A percentile compares a stretch with the other conserved stretches of the same genome.
Evolutionary conservation across 2,113 vertebrate species (phyloP).

Genomic region (Nesogale talazaci): DNA sequence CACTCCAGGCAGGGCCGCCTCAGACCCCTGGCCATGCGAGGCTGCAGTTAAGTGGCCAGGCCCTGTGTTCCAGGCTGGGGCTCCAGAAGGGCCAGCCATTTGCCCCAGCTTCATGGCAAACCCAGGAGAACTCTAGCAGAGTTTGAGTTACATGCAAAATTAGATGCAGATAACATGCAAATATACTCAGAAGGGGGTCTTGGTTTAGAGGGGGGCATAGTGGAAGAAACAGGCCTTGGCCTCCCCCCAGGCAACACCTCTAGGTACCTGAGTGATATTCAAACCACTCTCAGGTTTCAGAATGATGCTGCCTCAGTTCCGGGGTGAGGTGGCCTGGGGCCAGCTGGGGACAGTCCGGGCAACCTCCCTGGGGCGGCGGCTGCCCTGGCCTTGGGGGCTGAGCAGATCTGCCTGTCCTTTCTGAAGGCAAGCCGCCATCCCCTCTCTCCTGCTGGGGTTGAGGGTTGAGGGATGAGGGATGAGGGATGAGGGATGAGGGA

Average conservation of each 20-base stretch:
- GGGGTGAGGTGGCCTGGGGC: slow-evolving; percentile 70
- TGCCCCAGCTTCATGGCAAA: neutral
- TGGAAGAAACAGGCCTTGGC: slow-evolving; percentile 56
- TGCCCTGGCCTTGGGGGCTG: neutral
- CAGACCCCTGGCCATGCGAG: neutral
- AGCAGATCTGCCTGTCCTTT: neutral
- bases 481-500: neutral
- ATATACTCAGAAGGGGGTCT: neutral
- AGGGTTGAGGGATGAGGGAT: neutral
- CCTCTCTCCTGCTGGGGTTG: neutral
- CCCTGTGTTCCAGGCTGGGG: neutral
- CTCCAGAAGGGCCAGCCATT: neutral
- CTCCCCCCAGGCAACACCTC: slow-evolving; percentile 56
- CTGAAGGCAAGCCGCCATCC: neutral
- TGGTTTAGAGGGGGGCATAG: neutral
- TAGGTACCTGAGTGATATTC: slow-evolving; percentile 72
- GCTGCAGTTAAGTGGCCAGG: neutral
- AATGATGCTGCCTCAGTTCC: slow-evolving; percentile 80
- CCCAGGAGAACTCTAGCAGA: neutral
- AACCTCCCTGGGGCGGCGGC: slow-evolving; percentile 24
- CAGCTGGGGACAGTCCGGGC: slow-evolving; percentile 8
- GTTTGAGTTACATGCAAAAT: slow-evolving; percentile 34
- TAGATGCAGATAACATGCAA: neutral
- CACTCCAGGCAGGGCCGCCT: no score
- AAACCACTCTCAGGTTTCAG: slow-evolving; percentile 78